Conservation (phyloP, 2,113 vertebrate species). For the Rhinopomastus cyanomelas region DNA sequence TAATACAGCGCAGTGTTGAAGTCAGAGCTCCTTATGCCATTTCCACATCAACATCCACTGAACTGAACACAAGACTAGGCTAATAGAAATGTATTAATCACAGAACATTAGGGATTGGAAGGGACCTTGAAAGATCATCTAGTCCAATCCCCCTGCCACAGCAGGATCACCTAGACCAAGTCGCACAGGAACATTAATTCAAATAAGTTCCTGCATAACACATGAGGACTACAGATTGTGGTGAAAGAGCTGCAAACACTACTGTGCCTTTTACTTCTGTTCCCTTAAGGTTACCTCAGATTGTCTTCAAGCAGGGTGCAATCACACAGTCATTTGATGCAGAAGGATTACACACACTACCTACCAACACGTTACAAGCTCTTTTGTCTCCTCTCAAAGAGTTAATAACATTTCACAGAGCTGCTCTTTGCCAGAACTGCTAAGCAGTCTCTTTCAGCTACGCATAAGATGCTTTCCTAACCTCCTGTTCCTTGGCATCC, state of each 20-base stretch:
- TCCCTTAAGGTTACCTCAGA: background rate
- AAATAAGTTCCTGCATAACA: background rate
- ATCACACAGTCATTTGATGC: background rate
- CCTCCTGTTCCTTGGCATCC: background rate
- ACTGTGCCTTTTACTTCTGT: background rate
- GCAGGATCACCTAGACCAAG: too few relatives aligned
- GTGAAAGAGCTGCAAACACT: background rate
- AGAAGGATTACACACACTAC: background rate
- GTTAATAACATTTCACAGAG: background rate
- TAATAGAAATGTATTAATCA: too few relatives aligned
- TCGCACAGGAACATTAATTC: too few relatives aligned
- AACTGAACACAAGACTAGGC: background rate
- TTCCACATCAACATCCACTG: background rate
- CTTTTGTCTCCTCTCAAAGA: background rate
- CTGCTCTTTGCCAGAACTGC: background rate
- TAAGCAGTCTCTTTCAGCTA: background rate
- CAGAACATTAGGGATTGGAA: too few relatives aligned
- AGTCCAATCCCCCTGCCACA: too few relatives aligned
- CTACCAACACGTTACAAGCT: background rate
- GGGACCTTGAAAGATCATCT: too few relatives aligned
- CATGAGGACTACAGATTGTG: background rate
- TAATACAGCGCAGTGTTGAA: background rate
- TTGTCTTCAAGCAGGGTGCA: background rate
- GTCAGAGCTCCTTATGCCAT: background rate
- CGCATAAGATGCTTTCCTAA: constrained; percentile 24